A percentile compares a stretch with the other conserved stretches of the same genome.
phyloP scores from a whole-genome alignment of 2,113 vertebrate genomes.

The Rattus rattus region DNA sequence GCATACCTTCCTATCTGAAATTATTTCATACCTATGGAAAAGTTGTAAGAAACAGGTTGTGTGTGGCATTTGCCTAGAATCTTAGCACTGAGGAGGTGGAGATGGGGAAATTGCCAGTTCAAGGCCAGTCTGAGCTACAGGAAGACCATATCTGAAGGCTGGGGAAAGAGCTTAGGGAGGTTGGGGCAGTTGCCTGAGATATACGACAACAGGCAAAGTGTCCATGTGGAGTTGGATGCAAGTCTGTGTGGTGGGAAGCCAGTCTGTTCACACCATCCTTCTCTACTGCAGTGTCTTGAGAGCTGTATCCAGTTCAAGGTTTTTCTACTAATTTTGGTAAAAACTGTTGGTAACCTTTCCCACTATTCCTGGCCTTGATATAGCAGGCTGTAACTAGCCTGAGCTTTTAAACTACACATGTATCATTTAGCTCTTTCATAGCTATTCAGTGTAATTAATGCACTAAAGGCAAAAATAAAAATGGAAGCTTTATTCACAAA shows the following conservation, averaged over 20 bases:
- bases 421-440: background rate
- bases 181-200: background rate
- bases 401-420: background rate
- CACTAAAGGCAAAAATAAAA: conserved; percentile 36
- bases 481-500: background rate
- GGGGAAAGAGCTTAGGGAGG: background rate
- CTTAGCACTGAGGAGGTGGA: background rate
- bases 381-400: background rate
- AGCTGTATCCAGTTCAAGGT: background rate
- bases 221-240: background rate
- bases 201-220: background rate
- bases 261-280: conserved; percentile 8
- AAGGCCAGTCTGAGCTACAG: background rate
- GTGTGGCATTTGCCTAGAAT: background rate
- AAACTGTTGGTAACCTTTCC: background rate
- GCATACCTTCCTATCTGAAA: conserved; percentile 11
- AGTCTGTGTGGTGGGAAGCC: background rate
- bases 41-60: background rate
- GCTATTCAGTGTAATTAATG: conserved; percentile 13
- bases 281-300: conserved; percentile 13
- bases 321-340: conserved; percentile 29
- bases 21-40: conserved; percentile 43
- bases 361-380: background rate
- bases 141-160: background rate
- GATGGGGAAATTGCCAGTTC: background rate